A percentile compares a stretch with the other conserved stretches of the same genome.
Evolutionary conservation across 1,140 invertebrate species (phyloP).

Genomic region (Acromyrmex echinatior): DNA sequence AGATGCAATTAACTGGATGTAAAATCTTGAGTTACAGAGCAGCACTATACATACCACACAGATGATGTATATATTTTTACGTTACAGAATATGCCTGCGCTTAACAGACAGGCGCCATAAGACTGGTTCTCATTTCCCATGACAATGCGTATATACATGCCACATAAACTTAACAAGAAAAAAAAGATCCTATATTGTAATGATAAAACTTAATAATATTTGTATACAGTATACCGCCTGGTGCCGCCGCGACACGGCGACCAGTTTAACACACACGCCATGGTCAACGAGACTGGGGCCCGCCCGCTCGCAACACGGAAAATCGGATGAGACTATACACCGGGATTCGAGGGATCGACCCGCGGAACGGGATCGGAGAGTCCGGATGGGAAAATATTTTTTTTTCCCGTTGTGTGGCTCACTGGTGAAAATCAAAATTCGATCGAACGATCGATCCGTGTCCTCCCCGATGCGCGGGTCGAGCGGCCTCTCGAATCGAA

Average conservation of each 20-base stretch:
- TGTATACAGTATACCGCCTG: constrained; percentile 85
- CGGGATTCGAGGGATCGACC: constrained; percentile 60
- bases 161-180: constrained; percentile 81
- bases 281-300: constrained; percentile 81
- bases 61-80: constrained; percentile 88
- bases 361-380: constrained; percentile 29
- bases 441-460: constrained; percentile 41
- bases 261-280: constrained; percentile 78
- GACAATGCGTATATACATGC: constrained; percentile 87
- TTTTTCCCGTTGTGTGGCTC: background rate
- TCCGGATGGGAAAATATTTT: background rate
- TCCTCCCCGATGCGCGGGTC: constrained; percentile 44
- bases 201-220: constrained; percentile 86
- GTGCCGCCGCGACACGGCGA: constrained; percentile 78
- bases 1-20: constrained; percentile 82
- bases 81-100: constrained; percentile 87
- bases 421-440: constrained; percentile 53
- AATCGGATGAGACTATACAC: constrained; percentile 41
- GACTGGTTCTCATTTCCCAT: constrained; percentile 87
- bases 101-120: constrained; percentile 84
- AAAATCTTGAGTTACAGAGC: constrained; percentile 87
- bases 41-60: constrained; percentile 87
- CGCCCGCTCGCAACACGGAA: constrained; percentile 83
- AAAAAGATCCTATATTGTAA: constrained; percentile 83
- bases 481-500: constrained; percentile 47